A percentile compares a stretch with the other conserved stretches of the same genome.
These are phyloP conservation scores for Xiphophorus birchmanni DNA, from an alignment of 2,797 vertebrate species.

Conservation along the genomic window DNA sequence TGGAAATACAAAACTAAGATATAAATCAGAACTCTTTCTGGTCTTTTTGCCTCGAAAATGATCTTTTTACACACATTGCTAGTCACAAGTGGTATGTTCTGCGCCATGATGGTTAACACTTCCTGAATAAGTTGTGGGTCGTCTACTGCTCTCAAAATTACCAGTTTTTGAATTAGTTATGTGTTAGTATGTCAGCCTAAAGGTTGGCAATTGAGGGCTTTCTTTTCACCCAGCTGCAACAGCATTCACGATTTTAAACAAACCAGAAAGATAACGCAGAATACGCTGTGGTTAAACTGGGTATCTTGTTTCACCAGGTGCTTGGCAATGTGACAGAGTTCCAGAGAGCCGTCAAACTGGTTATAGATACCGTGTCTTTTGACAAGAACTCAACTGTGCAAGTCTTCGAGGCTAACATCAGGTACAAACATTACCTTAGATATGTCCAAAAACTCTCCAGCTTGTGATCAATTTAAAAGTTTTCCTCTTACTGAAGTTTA, in stretches of 20 bases:
- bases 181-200: neutral
- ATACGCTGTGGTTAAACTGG: constrained; percentile 1
- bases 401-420: constrained; percentile 98
- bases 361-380: constrained; percentile 97
- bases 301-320: constrained; percentile 80
- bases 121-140: constrained; percentile 14
- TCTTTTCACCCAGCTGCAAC: neutral
- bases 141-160: neutral
- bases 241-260: constrained; percentile 5
- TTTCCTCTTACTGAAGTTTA: neutral
- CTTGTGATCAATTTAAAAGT: neutral
- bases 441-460: neutral
- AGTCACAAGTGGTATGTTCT: neutral
- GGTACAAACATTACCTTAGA: constrained; percentile 74
- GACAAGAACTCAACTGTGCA: constrained; percentile 98
- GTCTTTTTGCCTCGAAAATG: neutral
- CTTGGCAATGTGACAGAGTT: constrained; percentile 97
- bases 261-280: neutral
- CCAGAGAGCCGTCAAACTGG: constrained; percentile 93
- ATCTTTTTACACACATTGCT: neutral
- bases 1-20: neutral
- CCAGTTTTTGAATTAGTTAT: neutral
- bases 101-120: constrained; percentile 1
- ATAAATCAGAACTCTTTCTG: neutral
- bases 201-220: neutral